Percentiles rank a stretch among this genome's conserved stretches.
Conservation (phyloP, 2,113 vertebrate genomes). For the Benitochromis conjunctus region DNA sequence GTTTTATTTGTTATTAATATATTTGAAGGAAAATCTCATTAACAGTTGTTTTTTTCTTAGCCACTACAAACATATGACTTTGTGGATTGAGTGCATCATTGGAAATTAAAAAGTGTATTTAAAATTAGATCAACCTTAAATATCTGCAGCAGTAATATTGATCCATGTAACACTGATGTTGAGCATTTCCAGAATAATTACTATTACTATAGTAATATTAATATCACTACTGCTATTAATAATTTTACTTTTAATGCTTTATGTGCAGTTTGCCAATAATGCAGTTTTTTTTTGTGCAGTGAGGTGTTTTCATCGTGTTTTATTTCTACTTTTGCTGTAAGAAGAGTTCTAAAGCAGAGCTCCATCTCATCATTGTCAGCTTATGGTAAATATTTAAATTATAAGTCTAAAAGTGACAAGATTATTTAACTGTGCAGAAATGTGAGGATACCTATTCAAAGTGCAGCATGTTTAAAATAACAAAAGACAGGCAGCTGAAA, state of each 20-base stretch:
- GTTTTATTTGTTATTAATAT: not conserved
- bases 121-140: accelerated
- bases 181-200: not conserved
- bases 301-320: not conserved
- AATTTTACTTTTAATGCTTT: not conserved
- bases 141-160: not conserved
- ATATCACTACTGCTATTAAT: not conserved
- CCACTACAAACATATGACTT: not conserved
- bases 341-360: not conserved
- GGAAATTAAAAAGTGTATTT: not conserved
- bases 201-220: not conserved
- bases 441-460: not conserved
- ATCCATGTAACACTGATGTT: not conserved
- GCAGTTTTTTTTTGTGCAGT: not conserved
- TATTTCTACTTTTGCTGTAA: not conserved
- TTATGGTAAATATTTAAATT: no score
- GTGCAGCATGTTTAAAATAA: no score
- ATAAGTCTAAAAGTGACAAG: not conserved
- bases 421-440: not conserved
- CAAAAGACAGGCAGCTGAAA: not conserved
- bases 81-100: not conserved
- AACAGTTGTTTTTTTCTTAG: not conserved
- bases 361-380: not conserved
- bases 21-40: not conserved
- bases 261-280: not conserved